Evolutionary conservation across 2,888 invertebrate genomes (phyloP).

Genomic region (Agelastica alni): DNA sequence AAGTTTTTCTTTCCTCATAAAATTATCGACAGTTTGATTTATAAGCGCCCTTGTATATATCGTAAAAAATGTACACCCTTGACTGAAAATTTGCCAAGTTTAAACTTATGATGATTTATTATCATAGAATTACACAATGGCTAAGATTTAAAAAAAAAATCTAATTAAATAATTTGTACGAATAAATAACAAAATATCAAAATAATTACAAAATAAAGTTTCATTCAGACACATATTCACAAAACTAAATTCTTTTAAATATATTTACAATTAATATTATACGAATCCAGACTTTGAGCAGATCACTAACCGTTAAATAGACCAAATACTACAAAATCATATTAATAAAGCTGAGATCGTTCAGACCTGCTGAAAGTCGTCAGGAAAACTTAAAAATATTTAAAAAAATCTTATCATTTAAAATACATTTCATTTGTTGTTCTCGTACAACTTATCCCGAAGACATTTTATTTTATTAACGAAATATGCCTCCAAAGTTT

Average conservation of each 20-base stretch:
- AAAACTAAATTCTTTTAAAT: conserved; percentile 24
- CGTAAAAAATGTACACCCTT: conserved; percentile 7
- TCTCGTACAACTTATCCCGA: conserved; percentile 80
- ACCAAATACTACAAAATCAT: conserved; percentile 22
- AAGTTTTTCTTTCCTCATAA: no score
- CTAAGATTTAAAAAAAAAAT: conserved; percentile 24
- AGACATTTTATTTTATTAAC: conserved; percentile 90
- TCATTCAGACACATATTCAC: conserved; percentile 39
- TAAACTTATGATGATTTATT: conserved; percentile 34
- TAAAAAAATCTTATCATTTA: conserved; percentile 19
- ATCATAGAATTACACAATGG: conserved; percentile 24
- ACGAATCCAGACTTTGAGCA: conserved; percentile 34
- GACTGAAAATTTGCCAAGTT: conserved; percentile 19
- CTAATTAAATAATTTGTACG: conserved; percentile 31
- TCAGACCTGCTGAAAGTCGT: conserved; percentile 41
- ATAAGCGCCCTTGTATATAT: conserved; percentile 27
- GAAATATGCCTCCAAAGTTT: conserved; percentile 93
- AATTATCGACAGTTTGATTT: no score
- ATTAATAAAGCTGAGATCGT: conserved; percentile 45
- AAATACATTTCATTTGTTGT: conserved; percentile 46
- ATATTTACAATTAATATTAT: conserved; percentile 26
- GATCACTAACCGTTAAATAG: conserved; percentile 31
- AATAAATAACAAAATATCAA: conserved; percentile 38
- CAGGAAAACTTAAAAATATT: conserved; percentile 37
- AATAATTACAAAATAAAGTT: conserved; percentile 37